Conservation (phyloP, 2,888 invertebrate species). For the Leptodirus hochenwartii region DNA sequence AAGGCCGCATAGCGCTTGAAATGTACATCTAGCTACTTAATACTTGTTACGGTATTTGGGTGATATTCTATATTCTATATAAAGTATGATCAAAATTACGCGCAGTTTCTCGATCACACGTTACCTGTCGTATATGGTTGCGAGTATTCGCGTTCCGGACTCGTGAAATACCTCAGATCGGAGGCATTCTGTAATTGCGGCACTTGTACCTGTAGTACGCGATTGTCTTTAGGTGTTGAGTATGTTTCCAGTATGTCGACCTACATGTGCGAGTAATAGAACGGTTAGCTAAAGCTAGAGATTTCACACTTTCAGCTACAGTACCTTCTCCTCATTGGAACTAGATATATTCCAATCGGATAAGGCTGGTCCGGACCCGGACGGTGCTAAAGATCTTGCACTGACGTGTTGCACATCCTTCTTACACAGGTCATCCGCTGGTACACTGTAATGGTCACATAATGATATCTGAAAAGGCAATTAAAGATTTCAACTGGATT, state of each 20-base stretch:
- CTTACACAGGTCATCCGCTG: slow-evolving; percentile 63
- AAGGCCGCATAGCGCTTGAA: no score
- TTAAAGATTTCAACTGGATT: no score
- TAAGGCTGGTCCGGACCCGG: slow-evolving; percentile 38
- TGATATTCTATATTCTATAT: no score
- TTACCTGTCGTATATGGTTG: slow-evolving; percentile 35
- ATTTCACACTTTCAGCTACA: slow-evolving; percentile 11
- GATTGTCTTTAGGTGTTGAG: slow-evolving; percentile 55
- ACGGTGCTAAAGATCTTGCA: no score
- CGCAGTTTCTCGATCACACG: no score
- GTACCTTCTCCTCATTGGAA: slow-evolving; percentile 33
- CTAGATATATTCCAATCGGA: slow-evolving; percentile 39
- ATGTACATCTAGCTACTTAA: no score
- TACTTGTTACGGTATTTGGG: no score
- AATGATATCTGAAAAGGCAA: slow-evolving; percentile 52
- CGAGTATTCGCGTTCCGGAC: slow-evolving; percentile 35
- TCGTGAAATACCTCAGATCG: slow-evolving; percentile 29
- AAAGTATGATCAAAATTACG: no score
- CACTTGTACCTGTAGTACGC: slow-evolving; percentile 21
- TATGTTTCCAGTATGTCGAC: slow-evolving; percentile 57
- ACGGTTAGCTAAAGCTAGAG: background rate
- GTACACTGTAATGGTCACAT: slow-evolving; percentile 75
- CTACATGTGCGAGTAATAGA: slow-evolving; percentile 23
- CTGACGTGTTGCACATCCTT: slow-evolving; percentile 43
- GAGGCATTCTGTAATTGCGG: slow-evolving; percentile 24